Base-by-base conservation (phyloP, 30 jellyfish, hydroid and myxozoan genomes). In the Clytia hemisphaerica region DNA sequence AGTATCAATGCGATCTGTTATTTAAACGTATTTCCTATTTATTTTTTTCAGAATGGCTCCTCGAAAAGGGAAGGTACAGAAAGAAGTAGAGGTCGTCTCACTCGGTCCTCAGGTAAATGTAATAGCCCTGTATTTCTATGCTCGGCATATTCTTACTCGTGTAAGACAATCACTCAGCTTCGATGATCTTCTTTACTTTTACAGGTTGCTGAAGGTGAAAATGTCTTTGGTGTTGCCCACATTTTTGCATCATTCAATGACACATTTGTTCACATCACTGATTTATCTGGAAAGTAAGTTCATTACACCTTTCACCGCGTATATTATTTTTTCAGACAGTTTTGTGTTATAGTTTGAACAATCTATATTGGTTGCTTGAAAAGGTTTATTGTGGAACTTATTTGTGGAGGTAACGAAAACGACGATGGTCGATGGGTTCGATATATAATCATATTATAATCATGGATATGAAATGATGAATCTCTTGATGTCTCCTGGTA, bases 181-280 rank as follows among this genome's bases (percentile, higher is more conserved):
- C 29, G n/a, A 9, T 42, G 15, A 42, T 42, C n/a, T 12, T 42
- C 53, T 9, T 12, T 42, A n/a, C n/a, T 42, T n/a, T 48, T 50
- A 4, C 38, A 90, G 99, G 99, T 90, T 58, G 99, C 99, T 49
- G 95, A 84, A 3, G 99, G 99, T 2, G 99, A 83, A 68, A 83
- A 92, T 48, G 94, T 92, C 10, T 92, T 92, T 84, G 99, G 96
- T 7, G 99, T 92, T 50, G 99, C 99, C 42, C 99, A 92, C 38
- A 84, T 92, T 21, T 92, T 83, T 79, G 99, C 99, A 9, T 92
- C 99, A n/a, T 92, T 92, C 85, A 92, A 92, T 75, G 99, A 92
- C 67, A 92, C 99, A 24, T 92, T 92, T 80, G 96, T 92, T 38
- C 99, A 92, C 69, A 93, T 92, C 21, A 92, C 99, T 28, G 99